Evolutionary conservation across 1,140 invertebrate species (phyloP).

Genomic region (Hermatobates lingyangjiaoensis): DNA sequence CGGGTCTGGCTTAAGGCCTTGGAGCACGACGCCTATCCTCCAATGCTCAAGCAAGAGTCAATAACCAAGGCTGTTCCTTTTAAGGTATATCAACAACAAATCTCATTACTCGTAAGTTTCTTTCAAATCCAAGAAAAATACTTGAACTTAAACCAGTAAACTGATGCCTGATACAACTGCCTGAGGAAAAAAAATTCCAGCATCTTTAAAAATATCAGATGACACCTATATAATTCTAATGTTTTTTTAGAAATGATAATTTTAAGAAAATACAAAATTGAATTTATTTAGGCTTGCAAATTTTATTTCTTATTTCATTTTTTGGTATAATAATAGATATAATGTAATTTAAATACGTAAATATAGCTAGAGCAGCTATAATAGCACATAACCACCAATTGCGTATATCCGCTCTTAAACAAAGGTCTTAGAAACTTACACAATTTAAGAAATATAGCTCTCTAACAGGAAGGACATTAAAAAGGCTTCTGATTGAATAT

Average conservation of each 20-base stretch:
- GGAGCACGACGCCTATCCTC: slow-evolving; percentile 28
- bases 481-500: too few relatives aligned
- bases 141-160: background rate
- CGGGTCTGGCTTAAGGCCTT: slow-evolving; percentile 23
- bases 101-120: background rate
- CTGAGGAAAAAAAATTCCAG: background rate
- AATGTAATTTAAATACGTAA: too few relatives aligned
- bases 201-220: background rate
- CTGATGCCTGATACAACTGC: background rate
- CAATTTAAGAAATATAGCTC: too few relatives aligned
- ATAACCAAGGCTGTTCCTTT: slow-evolving; percentile 36
- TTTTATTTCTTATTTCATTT: too few relatives aligned
- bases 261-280: background rate
- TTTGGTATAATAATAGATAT: too few relatives aligned
- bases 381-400: too few relatives aligned
- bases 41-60: slow-evolving; percentile 29
- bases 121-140: background rate
- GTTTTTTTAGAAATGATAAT: background rate
- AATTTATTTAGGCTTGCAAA: too few relatives aligned
- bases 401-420: too few relatives aligned
- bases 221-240: background rate
- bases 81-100: slow-evolving; percentile 19
- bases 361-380: too few relatives aligned
- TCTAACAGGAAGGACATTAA: too few relatives aligned
- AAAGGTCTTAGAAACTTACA: too few relatives aligned